Percentiles rank a stretch among this genome's conserved stretches.
phyloP scores from a whole-genome alignment of 1,140 invertebrate species.

The Polyergus mexicanus region DNA sequence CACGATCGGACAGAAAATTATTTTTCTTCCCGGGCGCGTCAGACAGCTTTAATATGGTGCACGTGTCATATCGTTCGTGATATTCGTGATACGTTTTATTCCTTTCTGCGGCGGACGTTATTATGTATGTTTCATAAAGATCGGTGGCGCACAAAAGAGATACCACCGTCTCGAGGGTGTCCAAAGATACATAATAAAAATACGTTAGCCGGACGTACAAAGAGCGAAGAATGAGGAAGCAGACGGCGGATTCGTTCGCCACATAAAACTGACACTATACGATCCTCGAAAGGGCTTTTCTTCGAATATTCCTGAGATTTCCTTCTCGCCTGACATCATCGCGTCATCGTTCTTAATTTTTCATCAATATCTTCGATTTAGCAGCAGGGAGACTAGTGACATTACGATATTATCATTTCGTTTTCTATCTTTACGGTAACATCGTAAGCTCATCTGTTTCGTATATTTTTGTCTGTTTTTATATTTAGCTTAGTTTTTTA shows the following conservation, averaged over 20 bases:
- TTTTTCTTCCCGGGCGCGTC: conserved; percentile 63
- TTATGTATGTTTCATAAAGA: conserved; percentile 60
- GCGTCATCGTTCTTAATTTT: background rate
- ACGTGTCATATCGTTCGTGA: conserved; percentile 15
- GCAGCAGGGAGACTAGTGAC: background rate
- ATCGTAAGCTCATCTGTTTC: background rate
- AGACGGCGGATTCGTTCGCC: conserved; percentile 32
- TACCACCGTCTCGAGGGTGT: conserved; percentile 36
- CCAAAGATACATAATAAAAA: conserved; percentile 61
- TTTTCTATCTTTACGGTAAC: background rate
- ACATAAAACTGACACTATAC: conserved; percentile 30
- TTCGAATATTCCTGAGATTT: conserved; percentile 29
- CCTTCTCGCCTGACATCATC: background rate
- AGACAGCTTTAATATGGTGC: conserved; percentile 67
- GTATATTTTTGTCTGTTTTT: background rate
- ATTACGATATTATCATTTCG: background rate
- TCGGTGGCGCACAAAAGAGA: conserved; percentile 51
- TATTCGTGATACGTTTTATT: conserved; percentile 70
- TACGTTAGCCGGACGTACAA: conserved; percentile 39
- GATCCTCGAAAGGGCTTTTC: conserved; percentile 35
- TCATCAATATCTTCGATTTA: conserved; percentile 13
- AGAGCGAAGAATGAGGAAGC: conserved; percentile 22
- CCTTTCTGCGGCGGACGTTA: conserved; percentile 43
- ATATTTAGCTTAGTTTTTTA: background rate
- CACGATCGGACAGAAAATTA: conserved; percentile 51